Conservation (phyloP, 2,888 invertebrate species). For the Tromatobia lineatoria region DNA sequence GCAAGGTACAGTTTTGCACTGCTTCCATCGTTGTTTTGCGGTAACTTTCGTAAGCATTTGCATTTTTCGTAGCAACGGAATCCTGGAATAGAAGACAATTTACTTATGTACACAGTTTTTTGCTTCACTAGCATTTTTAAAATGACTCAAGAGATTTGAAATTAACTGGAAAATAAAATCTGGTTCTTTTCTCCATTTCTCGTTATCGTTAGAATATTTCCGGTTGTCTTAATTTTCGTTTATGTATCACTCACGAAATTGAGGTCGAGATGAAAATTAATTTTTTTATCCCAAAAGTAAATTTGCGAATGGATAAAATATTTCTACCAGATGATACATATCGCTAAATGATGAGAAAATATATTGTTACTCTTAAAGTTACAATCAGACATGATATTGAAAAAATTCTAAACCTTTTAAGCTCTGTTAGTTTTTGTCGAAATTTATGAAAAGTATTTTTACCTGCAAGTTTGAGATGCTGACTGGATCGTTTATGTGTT, state of each 20-base stretch:
- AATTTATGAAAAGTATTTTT: constrained; percentile 53
- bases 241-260: no score
- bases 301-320: not conserved
- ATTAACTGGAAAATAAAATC: not conserved
- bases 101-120: not conserved
- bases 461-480: constrained; percentile 91
- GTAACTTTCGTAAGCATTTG: constrained; percentile 93
- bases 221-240: no score
- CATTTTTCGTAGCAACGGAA: constrained; percentile 93
- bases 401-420: not conserved
- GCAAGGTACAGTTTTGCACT: constrained; percentile 93
- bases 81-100: constrained; percentile 88
- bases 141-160: not conserved
- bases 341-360: not conserved
- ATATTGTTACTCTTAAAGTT: no score
- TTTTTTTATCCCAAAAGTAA: not conserved
- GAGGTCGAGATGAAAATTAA: no score
- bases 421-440: not conserved
- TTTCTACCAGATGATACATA: not conserved
- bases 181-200: no score
- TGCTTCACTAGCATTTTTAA: not conserved
- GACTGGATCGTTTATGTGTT: constrained; percentile 98
- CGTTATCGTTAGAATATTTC: no score
- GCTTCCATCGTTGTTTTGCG: constrained; percentile 95
- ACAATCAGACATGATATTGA: not conserved